A percentile compares a stretch with the other conserved stretches of the same genome.
Evolutionary conservation across 2,888 invertebrate species (phyloP).

Genomic region (Agonopterix arenella): DNA sequence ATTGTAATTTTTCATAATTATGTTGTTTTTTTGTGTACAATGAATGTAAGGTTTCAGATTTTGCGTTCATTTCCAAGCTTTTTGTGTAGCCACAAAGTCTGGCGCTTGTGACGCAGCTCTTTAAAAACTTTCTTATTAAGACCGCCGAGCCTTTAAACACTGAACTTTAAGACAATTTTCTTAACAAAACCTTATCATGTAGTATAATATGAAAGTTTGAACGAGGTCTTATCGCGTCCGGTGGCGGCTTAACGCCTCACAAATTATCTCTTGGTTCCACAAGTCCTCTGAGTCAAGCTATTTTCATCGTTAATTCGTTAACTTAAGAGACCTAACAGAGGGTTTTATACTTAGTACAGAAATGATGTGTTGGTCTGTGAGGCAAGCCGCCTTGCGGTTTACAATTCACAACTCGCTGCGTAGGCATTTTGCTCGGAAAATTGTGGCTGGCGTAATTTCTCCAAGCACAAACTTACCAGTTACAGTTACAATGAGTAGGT

Average conservation of each 20-base stretch:
- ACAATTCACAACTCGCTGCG: constrained; percentile 7
- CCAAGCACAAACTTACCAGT: background rate
- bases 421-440: constrained; percentile 8
- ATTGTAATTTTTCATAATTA: too few species aligned
- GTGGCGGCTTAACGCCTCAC: constrained; percentile 15
- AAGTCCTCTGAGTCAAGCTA: too few species aligned
- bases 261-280: background rate
- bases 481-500: background rate
- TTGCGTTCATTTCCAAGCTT: too few species aligned
- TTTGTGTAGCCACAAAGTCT: too few species aligned
- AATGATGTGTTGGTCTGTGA: constrained; percentile 13
- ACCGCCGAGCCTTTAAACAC: too few species aligned
- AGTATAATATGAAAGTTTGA: constrained; percentile 35
- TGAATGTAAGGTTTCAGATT: too few species aligned
- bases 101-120: too few species aligned
- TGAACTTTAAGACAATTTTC: constrained; percentile 14
- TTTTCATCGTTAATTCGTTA: background rate
- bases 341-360: constrained; percentile 4
- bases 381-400: constrained; percentile 14
- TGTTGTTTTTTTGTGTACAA: too few species aligned
- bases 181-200: constrained; percentile 20
- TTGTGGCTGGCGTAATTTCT: constrained; percentile 2
- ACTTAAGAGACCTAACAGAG: too few species aligned
- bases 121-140: too few species aligned
- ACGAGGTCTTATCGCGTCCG: constrained; percentile 27